Base-by-base conservation (phyloP, 2,888 invertebrate species). In the Nemurella pictetii region DNA sequence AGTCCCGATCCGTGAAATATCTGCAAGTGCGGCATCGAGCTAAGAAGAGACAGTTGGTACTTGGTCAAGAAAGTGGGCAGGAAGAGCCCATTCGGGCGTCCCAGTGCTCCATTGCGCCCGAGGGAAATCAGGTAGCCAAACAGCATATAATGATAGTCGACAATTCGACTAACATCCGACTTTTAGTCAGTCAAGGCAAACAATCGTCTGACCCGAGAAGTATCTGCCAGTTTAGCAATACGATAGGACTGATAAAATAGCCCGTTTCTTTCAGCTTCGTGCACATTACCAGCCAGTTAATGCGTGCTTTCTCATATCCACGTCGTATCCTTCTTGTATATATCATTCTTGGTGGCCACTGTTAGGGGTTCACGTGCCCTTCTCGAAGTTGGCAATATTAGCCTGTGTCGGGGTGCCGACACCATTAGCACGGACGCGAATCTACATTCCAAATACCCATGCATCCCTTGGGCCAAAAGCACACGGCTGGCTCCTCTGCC, bases 91-190 rank as follows among this genome's bases (percentile, higher is more conserved):
- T 77, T 35, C 26, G 35, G 30, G 26, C 36, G 32, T 72, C 85
- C 73, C 84, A 36, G 83, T 55, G 36, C 84, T 86, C 85, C 86
- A 85, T 83, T 55, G 84, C 80, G 72, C 86, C 81, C 85, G 35
- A 25, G 86, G 86, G 86, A 86, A 86, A 86, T 86, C 86, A 86
- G 85, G 78, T 85, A 82, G 84, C 80, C 82, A 85, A 81, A 85
- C 84, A 80, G 85, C 83, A 84, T 84, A 85, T 86, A 86, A 86
- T 86, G 86, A 86, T 84, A 28, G 26, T 85, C 80, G 15, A 81
- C 81, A 83, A 83, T 85, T 84, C 85, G 30, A 78, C 80, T 85
- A 85, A 84, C 83, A 80, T 72, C 83, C 36, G 26, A 35, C 27
- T 12, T 81, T 81, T 27, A 81, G 32, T 81, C 55, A 72, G 55